Evolutionary conservation across 2,113 vertebrate genomes (phyloP), one percentile per base, ranked within the genome.

Genomic region (Semnornis frantzii): DNA sequence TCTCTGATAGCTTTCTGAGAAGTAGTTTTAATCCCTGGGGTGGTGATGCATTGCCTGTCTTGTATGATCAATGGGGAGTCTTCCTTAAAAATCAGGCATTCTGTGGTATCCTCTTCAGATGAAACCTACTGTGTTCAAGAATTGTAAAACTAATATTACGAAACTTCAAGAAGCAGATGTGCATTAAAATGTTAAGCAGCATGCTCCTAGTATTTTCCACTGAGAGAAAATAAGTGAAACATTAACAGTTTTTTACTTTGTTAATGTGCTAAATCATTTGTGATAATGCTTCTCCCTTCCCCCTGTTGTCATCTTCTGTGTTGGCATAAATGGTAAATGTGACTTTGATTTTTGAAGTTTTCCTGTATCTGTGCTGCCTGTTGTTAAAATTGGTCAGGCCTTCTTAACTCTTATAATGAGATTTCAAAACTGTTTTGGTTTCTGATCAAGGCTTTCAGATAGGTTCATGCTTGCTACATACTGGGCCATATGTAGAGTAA

Each of bases 371-470:
- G 9, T 95, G 76, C 44, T 28, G 28, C 63, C 73, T 87, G 31
- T 39, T 95, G 55, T 93, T 97, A 85, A 92, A 96, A 94, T 97
- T 88, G 86, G 82, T 96, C 63, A 33, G 75, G 27, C 59, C 64
- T 97, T 96, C 96, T 89, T 91, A 85, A 93, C 69, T 89, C 58
- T 25, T 19, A 33, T 84, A 96, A 96, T 96, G 73, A 90, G 66
- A 28, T 95, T 97, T 95, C 86, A 93, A 42, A 96, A 82, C 72
- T 84, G 21, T 63, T 94, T 92, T 91, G 19, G 74, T 95, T 95
- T 93, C 89, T 91, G 58, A 70, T 83, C 15, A 44, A 93, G 74
- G 34, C n/a, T 92, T 97, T 97, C 84, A 89, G 88, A 91, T 95
- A 66, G 31, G 50, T 62, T 97, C 76, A 90, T 1, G 28, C 78